Evolutionary conservation across 2,797 vertebrate genomes (phyloP).

Genomic region (Meriones psammophilus): DNA sequence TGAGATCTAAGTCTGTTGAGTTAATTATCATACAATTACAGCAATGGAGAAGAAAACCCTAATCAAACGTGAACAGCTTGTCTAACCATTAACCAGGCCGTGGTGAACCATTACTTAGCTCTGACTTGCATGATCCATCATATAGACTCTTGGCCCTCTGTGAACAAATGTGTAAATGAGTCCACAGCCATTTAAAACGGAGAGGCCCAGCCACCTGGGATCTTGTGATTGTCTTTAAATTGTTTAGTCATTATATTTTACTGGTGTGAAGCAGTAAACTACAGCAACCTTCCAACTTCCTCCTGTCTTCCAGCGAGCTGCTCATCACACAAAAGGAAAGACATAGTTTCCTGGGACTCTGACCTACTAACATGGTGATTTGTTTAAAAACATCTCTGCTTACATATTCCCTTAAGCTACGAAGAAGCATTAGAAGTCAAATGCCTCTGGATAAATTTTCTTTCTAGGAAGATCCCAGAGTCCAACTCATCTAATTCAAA

Average conservation of each 20-base stretch:
- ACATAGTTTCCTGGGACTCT: background rate
- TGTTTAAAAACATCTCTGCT: conserved; percentile 48
- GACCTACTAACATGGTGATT: background rate
- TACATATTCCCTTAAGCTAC: conserved; percentile 33
- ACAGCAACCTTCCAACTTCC: conserved; percentile 66
- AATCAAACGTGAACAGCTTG: conserved; percentile 86
- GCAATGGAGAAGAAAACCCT: conserved; percentile 85
- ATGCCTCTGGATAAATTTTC: conserved; percentile 16
- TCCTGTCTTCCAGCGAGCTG: conserved; percentile 55
- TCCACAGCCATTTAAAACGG: conserved; percentile 85
- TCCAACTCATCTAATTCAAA: conserved; percentile 50
- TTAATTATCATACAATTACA: conserved; percentile 86
- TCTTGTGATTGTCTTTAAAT: conserved; percentile 81
- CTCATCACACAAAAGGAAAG: background rate
- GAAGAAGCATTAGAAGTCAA: conserved; percentile 56
- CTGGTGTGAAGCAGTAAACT: conserved; percentile 75
- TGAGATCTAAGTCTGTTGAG: conserved; percentile 79
- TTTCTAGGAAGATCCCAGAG: conserved; percentile 45
- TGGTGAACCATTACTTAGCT: conserved; percentile 88
- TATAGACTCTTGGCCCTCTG: conserved; percentile 84
- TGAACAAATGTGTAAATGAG: conserved; percentile 88
- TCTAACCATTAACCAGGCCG: conserved; percentile 88
- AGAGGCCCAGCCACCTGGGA: conserved; percentile 82
- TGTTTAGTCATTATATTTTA: conserved; percentile 86
- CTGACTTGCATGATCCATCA: conserved; percentile 86